phyloP scores from a whole-genome alignment of 1,140 invertebrate genomes.

The Oncopodura yosiiana region DNA sequence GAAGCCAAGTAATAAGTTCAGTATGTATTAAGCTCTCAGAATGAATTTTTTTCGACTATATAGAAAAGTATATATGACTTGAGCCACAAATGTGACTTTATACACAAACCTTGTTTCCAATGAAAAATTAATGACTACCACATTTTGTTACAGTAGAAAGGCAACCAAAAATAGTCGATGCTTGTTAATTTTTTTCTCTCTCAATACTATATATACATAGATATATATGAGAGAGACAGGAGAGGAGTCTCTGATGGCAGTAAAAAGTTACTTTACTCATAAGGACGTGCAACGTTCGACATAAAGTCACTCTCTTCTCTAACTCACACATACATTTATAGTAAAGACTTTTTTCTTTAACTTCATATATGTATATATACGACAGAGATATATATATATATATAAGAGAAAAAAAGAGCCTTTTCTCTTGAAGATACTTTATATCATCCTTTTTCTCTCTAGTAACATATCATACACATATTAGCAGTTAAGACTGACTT shows the following conservation, averaged over 20 bases:
- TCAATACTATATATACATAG: not conserved
- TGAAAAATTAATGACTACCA: constrained; percentile 33
- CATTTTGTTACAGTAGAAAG: constrained; percentile 29
- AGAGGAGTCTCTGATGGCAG: not conserved
- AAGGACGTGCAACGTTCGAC: not conserved
- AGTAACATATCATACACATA: not conserved
- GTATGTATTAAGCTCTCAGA: too few relatives aligned
- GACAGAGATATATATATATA: not conserved
- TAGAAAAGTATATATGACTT: not conserved
- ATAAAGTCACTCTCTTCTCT: too few relatives aligned
- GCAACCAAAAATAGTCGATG: constrained; percentile 29
- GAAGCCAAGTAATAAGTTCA: too few relatives aligned
- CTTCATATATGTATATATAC: not conserved
- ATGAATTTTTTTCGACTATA: too few relatives aligned
- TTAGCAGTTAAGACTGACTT: not conserved
- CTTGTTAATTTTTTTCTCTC: constrained; percentile 28
- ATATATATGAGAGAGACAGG: not conserved
- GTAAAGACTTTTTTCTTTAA: not conserved
- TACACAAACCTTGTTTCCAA: constrained; percentile 17
- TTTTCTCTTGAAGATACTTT: not conserved
- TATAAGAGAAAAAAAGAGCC: constrained; percentile 5
- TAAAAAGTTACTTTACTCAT: not conserved
- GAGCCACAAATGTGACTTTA: not conserved
- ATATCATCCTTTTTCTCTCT: not conserved
- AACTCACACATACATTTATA: too few relatives aligned